Evolutionary conservation across 2,797 vertebrate genomes (phyloP), one percentile per base, ranked within the genome.

Genomic region (Furcifer pardalis): DNA sequence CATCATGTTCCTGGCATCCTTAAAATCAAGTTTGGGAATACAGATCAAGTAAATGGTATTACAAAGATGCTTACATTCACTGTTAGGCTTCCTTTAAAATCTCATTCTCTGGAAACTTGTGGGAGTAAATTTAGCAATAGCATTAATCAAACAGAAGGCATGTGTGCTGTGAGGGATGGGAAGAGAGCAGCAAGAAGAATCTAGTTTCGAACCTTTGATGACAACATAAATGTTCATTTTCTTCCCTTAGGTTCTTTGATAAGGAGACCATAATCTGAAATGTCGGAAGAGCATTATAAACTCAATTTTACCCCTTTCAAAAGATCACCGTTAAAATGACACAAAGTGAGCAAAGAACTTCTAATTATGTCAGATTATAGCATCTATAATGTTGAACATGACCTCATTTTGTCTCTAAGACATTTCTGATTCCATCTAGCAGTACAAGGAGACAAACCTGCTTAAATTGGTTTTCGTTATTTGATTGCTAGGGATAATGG

Each of bases 281-380:
- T 60, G 59, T 66, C 19, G 6, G 86, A 88, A 89, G 74, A 92
- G 85, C 79, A 81, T 88, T 75, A 81, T 87, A 91, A 92, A 77
- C 65, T 89, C 65, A 71, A 12, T 89, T 92, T 78, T 87, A 82
- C 75, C 27, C 13, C 8, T 89, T 93, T 68, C 2, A 80, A 79
- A 89, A 88, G 87, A 91, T 89, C 10, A 71, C 73, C 10, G 75
- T 85, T 89, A 89, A 91, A 9, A 79, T 84, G 88, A 83, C 30
- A 80, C 5, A 81, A 87, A 49, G 49, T 83, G 49, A 75, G 77
- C 81, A 81, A 86, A 90, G 88, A 88, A 85, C 79, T 75, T 84
- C 35, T 92, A 90, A 93, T 88, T 37, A 68, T 82, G 4, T 87
- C 68, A 93, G 94, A 93, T 92, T 88, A 89, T 1, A 93, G 88